Conservation (phyloP, 2,797 vertebrate species). For the Oophaga sylvatica region DNA sequence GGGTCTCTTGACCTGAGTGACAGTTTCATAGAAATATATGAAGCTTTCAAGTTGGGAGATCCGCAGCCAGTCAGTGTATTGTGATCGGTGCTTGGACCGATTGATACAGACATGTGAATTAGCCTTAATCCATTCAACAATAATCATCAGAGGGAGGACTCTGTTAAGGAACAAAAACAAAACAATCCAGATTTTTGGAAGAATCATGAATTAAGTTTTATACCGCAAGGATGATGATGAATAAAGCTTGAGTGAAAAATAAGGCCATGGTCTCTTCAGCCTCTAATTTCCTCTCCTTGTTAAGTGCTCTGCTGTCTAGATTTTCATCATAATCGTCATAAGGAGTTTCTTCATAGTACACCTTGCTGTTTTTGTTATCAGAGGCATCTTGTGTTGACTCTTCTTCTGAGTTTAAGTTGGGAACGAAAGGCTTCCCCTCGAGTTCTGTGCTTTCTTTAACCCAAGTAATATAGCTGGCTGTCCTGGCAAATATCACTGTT, state of each 20-base stretch:
- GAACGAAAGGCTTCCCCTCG: constrained; percentile 35
- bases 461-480: constrained; percentile 31
- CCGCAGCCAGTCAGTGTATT: too few relatives aligned
- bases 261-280: neutral
- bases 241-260: neutral
- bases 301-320: neutral
- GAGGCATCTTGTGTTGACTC: neutral
- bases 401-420: neutral
- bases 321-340: neutral
- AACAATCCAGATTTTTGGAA: neutral
- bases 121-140: too few relatives aligned
- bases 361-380: neutral
- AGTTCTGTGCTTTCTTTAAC: constrained; percentile 1
- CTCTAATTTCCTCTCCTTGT: neutral
- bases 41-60: too few relatives aligned
- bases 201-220: neutral
- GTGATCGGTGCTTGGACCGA: too few relatives aligned
- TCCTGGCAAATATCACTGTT: neutral
- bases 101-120: too few relatives aligned
- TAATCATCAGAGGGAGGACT: too few relatives aligned
- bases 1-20: too few relatives aligned
- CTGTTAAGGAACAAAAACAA: neutral
- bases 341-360: neutral
- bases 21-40: too few relatives aligned
- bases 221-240: neutral